Conservation (phyloP, 2,797 vertebrate species). For the Loris lydekkerianus region DNA sequence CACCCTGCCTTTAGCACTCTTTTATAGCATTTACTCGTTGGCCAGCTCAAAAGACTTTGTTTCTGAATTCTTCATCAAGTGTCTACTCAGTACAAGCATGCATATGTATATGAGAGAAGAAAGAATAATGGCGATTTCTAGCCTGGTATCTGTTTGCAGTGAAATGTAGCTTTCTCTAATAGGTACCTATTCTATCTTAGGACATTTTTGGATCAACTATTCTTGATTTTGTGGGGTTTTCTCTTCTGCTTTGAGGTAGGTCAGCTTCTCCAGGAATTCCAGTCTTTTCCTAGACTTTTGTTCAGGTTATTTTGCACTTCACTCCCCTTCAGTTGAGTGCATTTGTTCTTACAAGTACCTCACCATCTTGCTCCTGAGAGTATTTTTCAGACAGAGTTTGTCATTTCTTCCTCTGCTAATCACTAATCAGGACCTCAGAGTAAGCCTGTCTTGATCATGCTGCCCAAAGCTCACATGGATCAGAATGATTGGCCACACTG, state of each 20-base stretch:
- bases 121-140: background rate
- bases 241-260: background rate
- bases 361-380: background rate
- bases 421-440: background rate
- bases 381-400: background rate
- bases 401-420: background rate
- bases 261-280: conserved; percentile 9
- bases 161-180: background rate
- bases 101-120: background rate
- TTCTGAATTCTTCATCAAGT: conserved; percentile 8
- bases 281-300: conserved; percentile 32
- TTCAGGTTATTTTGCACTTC: background rate
- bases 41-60: background rate
- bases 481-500: background rate
- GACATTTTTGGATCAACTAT: background rate
- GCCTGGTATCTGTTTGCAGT: background rate
- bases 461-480: background rate
- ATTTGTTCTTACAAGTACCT: conserved; percentile 1
- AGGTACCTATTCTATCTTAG: background rate
- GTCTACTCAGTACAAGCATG: background rate
- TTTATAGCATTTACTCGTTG: background rate
- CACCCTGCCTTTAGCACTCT: background rate
- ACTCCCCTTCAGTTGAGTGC: background rate
- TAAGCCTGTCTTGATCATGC: background rate
- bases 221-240: conserved; percentile 10